Percentiles rank a stretch among this genome's conserved stretches.
Conservation (phyloP, 2,113 vertebrate genomes). For the Hippocampus abdominalis region DNA sequence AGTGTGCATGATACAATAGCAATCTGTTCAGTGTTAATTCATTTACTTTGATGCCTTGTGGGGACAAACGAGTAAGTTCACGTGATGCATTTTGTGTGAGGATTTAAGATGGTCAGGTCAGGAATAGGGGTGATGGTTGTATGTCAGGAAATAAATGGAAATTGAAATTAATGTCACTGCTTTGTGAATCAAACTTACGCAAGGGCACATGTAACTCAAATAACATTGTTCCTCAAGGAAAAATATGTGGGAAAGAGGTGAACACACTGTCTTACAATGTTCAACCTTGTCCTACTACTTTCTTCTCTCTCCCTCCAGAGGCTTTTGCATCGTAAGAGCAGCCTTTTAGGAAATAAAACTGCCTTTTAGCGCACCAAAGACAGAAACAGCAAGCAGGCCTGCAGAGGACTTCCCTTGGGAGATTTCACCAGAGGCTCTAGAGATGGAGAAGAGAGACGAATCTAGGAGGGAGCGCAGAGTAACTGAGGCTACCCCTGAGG, state of each 20-base stretch:
- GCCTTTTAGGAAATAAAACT: conserved; percentile 61
- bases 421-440: conserved; percentile 48
- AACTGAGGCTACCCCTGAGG: conserved; percentile 44
- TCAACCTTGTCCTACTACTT: conserved; percentile 43
- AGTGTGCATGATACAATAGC: not conserved
- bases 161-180: not conserved
- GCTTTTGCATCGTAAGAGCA: conserved; percentile 49
- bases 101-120: not conserved
- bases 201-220: conserved; percentile 41
- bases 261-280: conserved; percentile 29
- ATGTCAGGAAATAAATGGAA: not conserved
- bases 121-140: not conserved
- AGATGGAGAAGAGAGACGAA: conserved; percentile 48
- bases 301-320: conserved; percentile 50
- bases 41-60: conserved; percentile 8
- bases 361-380: conserved; percentile 57
- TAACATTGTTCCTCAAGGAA: conserved; percentile 48
- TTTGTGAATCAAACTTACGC: not conserved
- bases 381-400: conserved; percentile 34
- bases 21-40: not conserved
- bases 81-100: not conserved
- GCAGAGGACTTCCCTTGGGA: conserved; percentile 49
- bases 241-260: conserved; percentile 33
- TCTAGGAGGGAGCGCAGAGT: conserved; percentile 37
- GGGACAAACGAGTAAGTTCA: not conserved